Percentiles rank a stretch among this genome's conserved stretches.
These are phyloP conservation scores for Nymphicus hollandicus DNA, from an alignment of 2,113 vertebrate genomes.

Conservation along the genomic window DNA sequence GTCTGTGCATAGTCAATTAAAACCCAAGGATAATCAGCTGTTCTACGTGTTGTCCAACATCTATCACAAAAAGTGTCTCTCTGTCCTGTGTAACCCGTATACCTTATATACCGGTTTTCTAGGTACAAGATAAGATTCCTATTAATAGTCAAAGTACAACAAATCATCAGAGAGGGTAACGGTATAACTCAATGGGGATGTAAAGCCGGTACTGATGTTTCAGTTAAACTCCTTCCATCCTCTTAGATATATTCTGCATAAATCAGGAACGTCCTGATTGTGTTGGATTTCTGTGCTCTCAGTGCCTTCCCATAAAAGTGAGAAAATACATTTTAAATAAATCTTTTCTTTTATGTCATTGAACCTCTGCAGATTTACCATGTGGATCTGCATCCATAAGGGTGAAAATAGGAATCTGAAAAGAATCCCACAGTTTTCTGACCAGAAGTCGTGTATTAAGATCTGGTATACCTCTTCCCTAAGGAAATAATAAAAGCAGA, in stretches of 20 bases:
- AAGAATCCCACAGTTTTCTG: slow-evolving; percentile 89
- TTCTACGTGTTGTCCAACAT: background rate
- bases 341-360: background rate
- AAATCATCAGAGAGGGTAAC: background rate
- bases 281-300: background rate
- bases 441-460: slow-evolving; percentile 92
- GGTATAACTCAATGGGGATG: background rate
- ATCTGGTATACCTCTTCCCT: slow-evolving; percentile 96
- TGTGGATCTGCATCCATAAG: slow-evolving; percentile 94
- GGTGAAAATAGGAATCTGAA: slow-evolving; percentile 85
- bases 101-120: background rate
- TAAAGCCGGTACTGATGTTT: background rate
- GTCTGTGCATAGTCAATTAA: background rate
- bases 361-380: slow-evolving; percentile 73
- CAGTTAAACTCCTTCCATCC: background rate
- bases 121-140: background rate
- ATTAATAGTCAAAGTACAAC: background rate
- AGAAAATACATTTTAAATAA: background rate
- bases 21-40: background rate
- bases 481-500: slow-evolving; percentile 17
- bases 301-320: background rate
- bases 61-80: background rate
- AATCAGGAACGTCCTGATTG: background rate
- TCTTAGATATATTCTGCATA: background rate
- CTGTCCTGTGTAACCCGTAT: background rate